Base-by-base conservation (phyloP, 2,113 vertebrate species). In the Pogonocichla stellata region DNA sequence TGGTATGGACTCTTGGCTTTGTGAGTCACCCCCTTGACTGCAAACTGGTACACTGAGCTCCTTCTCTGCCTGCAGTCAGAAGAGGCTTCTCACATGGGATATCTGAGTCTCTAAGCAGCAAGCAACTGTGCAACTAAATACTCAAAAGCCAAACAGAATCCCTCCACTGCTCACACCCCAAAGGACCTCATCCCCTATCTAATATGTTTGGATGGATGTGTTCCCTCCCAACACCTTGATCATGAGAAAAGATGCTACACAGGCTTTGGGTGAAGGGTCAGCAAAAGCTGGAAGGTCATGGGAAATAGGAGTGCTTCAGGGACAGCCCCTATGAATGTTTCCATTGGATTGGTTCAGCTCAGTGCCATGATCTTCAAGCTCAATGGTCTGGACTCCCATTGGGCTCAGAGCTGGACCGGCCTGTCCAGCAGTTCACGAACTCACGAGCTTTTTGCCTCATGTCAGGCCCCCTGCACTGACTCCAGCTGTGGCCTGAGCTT, bases 381-480 rank as follows among this genome's bases (percentile, higher is more conserved):
- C 24, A 16, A 18, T 51, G 65, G 14, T 66, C 28, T 78, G 81
- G 33, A 51, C 26, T 85, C 54, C 64, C 42, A 18, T 3, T 78
- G 82, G 60, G 40, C 34, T 86, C 60, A 36, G 60, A 71, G 25
- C 64, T 71, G 67, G 38, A 78, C 70, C 56, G 60, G 62, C 47
- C 51, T 65, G 58, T 73, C 58, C 74, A 78, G 51, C 33, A 53
- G 65, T 29, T 95, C 69, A 51, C 51, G 58, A 86, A n/a, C 77
- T 42, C 7, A 0, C 0, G 8, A 58, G 45, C 12, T 50, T 62
- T 75, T 29, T 33, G 36, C 57, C 73, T 54, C 5, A 0, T 42
- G n/a, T 56, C 61, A 80, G 17, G 43, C 33, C 45, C 45, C 42
- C 28, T 43, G 50, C 36, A 24, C 42, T 65, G 66, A 48, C 51